A percentile compares a stretch with the other conserved stretches of the same genome.
Evolutionary conservation across 2,888 invertebrate species (phyloP).

Genomic region (Apamea sordens): DNA sequence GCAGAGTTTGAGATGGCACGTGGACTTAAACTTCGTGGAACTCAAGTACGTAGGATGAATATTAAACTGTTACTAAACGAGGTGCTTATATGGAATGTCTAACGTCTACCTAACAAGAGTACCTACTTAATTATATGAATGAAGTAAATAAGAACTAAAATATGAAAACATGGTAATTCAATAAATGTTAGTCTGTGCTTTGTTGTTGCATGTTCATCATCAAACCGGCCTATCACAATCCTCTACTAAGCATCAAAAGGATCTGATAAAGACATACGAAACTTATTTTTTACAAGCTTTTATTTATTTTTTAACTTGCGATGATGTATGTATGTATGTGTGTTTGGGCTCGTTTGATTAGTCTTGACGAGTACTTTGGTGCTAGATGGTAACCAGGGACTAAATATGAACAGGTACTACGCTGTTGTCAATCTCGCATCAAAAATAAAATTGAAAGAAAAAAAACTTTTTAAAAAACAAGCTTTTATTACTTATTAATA

Average conservation of each 20-base stretch:
- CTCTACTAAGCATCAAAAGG: too few relatives aligned
- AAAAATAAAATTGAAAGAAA: too few relatives aligned
- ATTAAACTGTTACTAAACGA: neutral
- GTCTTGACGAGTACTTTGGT: too few relatives aligned
- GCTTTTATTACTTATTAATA: too few relatives aligned
- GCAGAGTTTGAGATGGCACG: neutral
- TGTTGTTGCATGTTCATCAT: neutral
- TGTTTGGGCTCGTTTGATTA: too few relatives aligned
- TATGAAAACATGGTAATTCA: neutral
- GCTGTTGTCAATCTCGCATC: too few relatives aligned
- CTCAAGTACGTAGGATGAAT: neutral
- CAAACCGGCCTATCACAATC: neutral
- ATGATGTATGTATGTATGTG: too few relatives aligned
- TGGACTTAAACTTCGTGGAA: neutral
- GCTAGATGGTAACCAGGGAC: too few relatives aligned
- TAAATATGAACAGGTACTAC: too few relatives aligned
- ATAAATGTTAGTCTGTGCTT: neutral
- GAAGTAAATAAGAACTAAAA: neutral
- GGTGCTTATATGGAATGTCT: neutral
- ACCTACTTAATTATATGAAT: neutral
- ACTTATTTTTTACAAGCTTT: too few relatives aligned
- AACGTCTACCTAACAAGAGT: neutral
- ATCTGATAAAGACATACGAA: neutral
- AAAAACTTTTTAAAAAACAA: too few relatives aligned
- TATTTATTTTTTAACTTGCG: too few relatives aligned